phyloP scores from a whole-genome alignment of 1,140 invertebrate genomes.

The Drosophila tsacasi region DNA sequence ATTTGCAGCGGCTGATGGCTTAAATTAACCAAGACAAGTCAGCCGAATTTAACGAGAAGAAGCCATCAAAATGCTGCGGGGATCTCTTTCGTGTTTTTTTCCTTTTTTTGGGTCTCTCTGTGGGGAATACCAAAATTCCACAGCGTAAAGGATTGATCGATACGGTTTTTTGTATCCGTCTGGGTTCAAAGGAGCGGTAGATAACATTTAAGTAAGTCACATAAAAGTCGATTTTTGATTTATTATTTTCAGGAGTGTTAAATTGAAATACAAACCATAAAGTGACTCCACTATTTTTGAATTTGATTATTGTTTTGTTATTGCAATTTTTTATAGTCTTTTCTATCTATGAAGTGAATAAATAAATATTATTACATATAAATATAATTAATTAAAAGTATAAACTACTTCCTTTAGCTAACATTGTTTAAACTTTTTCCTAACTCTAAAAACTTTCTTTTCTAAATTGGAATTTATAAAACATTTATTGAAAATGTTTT shows the following conservation, averaged over 20 bases:
- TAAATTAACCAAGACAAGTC: conserved; percentile 47
- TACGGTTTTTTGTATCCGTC: not conserved
- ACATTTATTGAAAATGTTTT: not conserved
- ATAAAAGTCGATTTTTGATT: conserved; percentile 14
- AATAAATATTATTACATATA: not conserved
- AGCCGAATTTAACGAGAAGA: conserved; percentile 30
- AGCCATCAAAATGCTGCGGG: conserved; percentile 49
- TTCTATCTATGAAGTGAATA: not conserved
- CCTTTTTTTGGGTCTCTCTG: conserved; percentile 3
- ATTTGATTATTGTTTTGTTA: not conserved
- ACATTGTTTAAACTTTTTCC: not conserved
- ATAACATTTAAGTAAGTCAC: not conserved
- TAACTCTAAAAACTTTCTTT: not conserved
- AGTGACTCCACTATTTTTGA: not conserved
- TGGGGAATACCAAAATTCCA: conserved; percentile 23
- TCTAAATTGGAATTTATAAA: no score
- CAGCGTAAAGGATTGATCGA: conserved; percentile 27
- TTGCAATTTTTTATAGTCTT: not conserved
- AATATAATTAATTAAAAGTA: not conserved
- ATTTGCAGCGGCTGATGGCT: conserved; percentile 57
- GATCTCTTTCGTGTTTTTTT: conserved; percentile 3
- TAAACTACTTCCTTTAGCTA: not conserved
- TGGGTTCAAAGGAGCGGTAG: conserved; percentile 6
- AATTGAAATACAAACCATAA: not conserved
- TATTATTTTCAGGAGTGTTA: conserved; percentile 2